Base-by-base conservation (phyloP, 64 coral and sea anemone genomes). In the Dendrophyllia cribrosa region DNA sequence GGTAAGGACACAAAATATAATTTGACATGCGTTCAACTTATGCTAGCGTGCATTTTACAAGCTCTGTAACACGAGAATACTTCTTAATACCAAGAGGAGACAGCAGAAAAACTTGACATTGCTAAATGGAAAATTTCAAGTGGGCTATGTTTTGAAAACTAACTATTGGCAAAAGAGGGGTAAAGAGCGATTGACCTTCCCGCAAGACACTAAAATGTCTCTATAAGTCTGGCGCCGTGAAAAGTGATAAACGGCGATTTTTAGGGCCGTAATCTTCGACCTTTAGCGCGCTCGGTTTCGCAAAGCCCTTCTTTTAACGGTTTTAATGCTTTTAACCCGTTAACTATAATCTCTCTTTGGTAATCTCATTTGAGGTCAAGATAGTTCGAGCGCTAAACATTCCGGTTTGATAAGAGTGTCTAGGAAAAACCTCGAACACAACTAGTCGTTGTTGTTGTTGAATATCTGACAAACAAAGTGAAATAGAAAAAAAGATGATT, bases 311-410 rank as follows among this genome's bases (percentile, higher is more conserved):
- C 59, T 83, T 83, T 84, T 84, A 84, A 84, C 80, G 80, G 80
- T 84, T 68, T 65, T 16, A 50, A 63, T 67, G 62, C 15, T 63
- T 84, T 68, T 20, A 65, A 64, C 46, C 60, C 20, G 43, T 68
- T 67, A 84, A 84, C 45, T 66, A 17, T 84, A 84, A 84, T 84
- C 80, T 67, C 46, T 83, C 19, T 64, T 67, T 51, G 9, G 46
- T 84, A 84, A 84, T 84, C 80, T 84, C 21, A 59, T 84, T 84
- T 84, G 20, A 46, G 80, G 80, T 84, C 80, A 84, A 84, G 80
- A 84, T 67, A 61, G 44, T 80, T 80, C 15, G 58, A 60, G 77
- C 77, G 26, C 58, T 80, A 67, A 1, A 68, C 43, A 84, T 84
- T 84, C 80, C 80, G 46, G 5, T 0, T 67, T 9, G 80, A 84